A percentile compares a stretch with the other conserved stretches of the same genome.
Evolutionary conservation across 2,888 invertebrate species (phyloP).

Genomic region (Lithophane semibrunnea): DNA sequence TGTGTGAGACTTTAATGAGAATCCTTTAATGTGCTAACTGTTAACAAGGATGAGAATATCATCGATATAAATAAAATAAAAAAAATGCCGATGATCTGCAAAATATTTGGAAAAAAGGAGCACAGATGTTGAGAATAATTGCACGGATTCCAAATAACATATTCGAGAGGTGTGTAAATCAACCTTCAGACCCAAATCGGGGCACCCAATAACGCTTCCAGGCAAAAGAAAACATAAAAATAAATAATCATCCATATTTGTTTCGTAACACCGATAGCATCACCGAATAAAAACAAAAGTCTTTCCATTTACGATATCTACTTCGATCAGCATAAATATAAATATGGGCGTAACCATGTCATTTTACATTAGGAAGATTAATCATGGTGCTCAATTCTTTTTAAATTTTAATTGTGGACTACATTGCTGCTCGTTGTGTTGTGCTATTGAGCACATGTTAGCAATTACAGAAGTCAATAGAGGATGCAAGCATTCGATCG

Average conservation of each 20-base stretch:
- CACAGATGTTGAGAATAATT: slow-evolving; percentile 37
- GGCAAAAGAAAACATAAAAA: slow-evolving; percentile 54
- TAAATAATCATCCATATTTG: slow-evolving; percentile 54
- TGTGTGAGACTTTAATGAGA: slow-evolving; percentile 62
- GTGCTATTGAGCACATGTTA: slow-evolving; percentile 71
- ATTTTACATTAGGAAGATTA: slow-evolving; percentile 80
- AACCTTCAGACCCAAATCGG: slow-evolving; percentile 28
- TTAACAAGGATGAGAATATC: slow-evolving; percentile 40
- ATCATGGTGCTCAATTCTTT: slow-evolving; percentile 66
- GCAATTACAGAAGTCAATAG: slow-evolving; percentile 77
- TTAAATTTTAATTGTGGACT: slow-evolving; percentile 69
- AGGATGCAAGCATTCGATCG: slow-evolving; percentile 74
- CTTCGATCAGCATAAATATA: slow-evolving; percentile 86
- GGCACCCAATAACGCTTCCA: slow-evolving; percentile 46
- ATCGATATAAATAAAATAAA: slow-evolving; percentile 1
- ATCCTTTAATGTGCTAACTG: slow-evolving; percentile 43
- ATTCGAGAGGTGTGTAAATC: slow-evolving; percentile 34
- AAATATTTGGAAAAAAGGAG: not conserved
- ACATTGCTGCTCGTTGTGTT: slow-evolving; percentile 23
- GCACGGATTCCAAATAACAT: slow-evolving; percentile 19
- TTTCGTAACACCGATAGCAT: slow-evolving; percentile 55
- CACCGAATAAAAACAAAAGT: slow-evolving; percentile 65
- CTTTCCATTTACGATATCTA: slow-evolving; percentile 71
- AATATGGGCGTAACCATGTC: slow-evolving; percentile 82
- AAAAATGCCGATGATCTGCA: not conserved